Evolutionary conservation across 53 echinoderm and acorn worm genomes (phyloP).

Genomic region (Temnopleurus reevesii): DNA sequence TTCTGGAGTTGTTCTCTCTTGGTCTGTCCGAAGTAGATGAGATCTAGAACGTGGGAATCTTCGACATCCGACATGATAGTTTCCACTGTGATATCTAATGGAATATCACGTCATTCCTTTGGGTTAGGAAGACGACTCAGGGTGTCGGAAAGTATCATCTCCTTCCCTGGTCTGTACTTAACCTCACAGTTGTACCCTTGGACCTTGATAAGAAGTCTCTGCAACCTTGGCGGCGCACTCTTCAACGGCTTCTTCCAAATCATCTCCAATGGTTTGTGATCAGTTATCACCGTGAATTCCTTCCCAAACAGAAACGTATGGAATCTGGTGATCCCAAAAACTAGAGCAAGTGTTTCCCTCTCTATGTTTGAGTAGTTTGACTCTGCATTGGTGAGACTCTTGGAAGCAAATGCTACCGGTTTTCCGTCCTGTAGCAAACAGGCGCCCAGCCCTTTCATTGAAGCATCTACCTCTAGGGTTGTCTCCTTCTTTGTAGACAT

Average conservation of each 20-base stretch:
- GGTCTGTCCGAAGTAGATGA: conserved; percentile 64
- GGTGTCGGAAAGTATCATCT: conserved; percentile 67
- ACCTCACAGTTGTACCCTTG: conserved; percentile 71
- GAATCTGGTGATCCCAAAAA: conserved; percentile 64
- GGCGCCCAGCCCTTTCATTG: conserved; percentile 55
- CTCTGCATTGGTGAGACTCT: conserved; percentile 59
- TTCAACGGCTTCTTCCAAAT: conserved; percentile 64
- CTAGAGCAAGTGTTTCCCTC: conserved; percentile 61
- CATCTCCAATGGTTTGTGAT: conserved; percentile 75
- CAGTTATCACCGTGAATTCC: conserved; percentile 59
- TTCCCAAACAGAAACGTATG: conserved; percentile 68
- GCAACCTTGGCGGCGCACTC: conserved; percentile 65
- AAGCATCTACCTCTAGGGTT: conserved; percentile 59
- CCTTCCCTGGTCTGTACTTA: conserved; percentile 58
- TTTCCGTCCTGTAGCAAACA: conserved; percentile 59
- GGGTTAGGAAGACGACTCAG: conserved; percentile 67
- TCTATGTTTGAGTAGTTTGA: conserved; percentile 78
- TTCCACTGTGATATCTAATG: conserved; percentile 47
- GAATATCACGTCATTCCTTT: neutral
- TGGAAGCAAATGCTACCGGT: conserved; percentile 69
- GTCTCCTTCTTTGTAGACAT: conserved; percentile 48
- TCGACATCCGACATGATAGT: neutral
- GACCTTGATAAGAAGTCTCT: conserved; percentile 69
- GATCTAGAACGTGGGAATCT: conserved; percentile 3
- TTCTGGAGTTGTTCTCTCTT: conserved; percentile 43